phyloP scores from a whole-genome alignment of 2,797 vertebrate species.

The Lacerta viridis region DNA sequence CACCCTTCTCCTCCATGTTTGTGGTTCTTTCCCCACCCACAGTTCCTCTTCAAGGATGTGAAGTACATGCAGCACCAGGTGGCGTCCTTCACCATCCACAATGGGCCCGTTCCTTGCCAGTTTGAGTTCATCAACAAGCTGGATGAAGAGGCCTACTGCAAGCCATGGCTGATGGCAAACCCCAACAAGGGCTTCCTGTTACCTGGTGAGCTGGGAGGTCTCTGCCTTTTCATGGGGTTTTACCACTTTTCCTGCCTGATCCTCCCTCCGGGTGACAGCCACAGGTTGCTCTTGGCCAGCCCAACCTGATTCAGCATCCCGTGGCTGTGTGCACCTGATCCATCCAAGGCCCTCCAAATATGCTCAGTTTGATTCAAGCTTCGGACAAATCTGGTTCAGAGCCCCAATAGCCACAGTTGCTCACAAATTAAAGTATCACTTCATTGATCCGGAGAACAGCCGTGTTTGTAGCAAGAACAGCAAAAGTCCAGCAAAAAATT shows the following conservation, averaged over 20 bases:
- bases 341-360: no score
- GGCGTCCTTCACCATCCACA: constrained; percentile 87
- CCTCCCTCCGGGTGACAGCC: no score
- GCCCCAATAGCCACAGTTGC: no score
- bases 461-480: neutral
- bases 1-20: constrained; percentile 16
- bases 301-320: no score
- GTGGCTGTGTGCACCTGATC: no score
- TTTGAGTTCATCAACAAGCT: constrained; percentile 97
- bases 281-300: no score
- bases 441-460: no score
- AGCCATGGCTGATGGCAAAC: constrained; percentile 92
- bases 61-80: constrained; percentile 95
- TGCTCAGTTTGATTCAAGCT: no score
- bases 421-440: no score
- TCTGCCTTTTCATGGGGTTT: neutral
- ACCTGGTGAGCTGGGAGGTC: constrained; percentile 84
- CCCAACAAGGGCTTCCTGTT: constrained; percentile 92
- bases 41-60: constrained; percentile 93
- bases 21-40: neutral
- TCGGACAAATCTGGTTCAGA: no score
- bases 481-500: neutral
- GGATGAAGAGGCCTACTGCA: constrained; percentile 90
- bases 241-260: no score
- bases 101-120: constrained; percentile 95